Percentiles rank a stretch among this genome's conserved stretches.
These are phyloP conservation scores for Scaptomyza cyrtandrae DNA, from an alignment of 2,888 invertebrate genomes.

Conservation along the genomic window DNA sequence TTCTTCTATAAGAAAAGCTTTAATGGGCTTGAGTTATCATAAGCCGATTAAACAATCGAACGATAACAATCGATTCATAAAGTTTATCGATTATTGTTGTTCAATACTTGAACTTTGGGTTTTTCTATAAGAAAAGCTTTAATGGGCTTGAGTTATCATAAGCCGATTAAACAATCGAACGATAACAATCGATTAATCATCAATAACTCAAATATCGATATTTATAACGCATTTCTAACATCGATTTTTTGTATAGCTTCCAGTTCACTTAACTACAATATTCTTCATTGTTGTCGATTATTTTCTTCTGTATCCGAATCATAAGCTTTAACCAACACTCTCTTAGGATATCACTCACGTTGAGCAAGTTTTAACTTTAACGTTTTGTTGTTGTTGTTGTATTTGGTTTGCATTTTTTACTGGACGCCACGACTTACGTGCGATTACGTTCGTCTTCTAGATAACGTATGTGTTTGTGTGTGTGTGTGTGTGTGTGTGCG, in stretches of 20 bases:
- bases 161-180: neutral
- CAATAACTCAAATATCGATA: too few species aligned
- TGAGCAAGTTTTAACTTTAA: neutral
- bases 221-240: too few species aligned
- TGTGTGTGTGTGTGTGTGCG: conserved; percentile 21
- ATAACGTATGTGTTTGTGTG: conserved; percentile 27
- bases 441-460: conserved; percentile 66
- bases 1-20: too few species aligned
- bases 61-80: too few species aligned
- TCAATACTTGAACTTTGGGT: too few species aligned
- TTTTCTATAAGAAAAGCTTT: too few species aligned
- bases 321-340: neutral
- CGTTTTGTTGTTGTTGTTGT: neutral
- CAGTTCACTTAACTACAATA: neutral
- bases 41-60: too few species aligned
- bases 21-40: too few species aligned
- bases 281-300: neutral
- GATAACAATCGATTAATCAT: neutral
- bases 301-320: too few species aligned
- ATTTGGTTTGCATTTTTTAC: conserved; percentile 65
- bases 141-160: neutral
- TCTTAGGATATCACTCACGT: conserved; percentile 10
- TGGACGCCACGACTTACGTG: conserved; percentile 72
- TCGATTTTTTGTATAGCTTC: too few species aligned
- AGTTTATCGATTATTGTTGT: too few species aligned